Evolutionary conservation across 2,888 invertebrate genomes (phyloP), one percentile per base, ranked within the genome.

Genomic region (Cheilosia variabilis): DNA sequence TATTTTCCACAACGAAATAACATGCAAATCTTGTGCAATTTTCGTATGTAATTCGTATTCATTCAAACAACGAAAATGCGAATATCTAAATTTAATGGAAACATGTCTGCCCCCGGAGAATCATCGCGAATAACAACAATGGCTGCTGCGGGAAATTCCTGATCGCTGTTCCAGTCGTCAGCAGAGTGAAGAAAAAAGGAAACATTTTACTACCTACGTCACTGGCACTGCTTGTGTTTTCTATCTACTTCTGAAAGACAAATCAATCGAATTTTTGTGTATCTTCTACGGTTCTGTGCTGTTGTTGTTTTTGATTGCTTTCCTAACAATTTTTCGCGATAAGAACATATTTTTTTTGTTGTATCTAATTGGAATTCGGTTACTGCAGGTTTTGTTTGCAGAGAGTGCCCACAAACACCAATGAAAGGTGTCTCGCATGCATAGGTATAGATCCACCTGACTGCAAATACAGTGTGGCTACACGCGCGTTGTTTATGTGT

Each of bases 311-410:
- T 53, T 63, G 43, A 45, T 63, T 50, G 65, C 45, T 73, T 68
- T 73, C 60, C 50, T 45, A 63, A 57, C 6, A 65, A 58, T 57
- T 37, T 73, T 68, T 68, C 45, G 63, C 73, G 78, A 83, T 83
- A 78, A 78, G 72, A 77, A 68, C 19, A 52, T 2, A 58, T 37
- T 62, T 78, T 55, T 55, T 55, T 53, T 9, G 50, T 68, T 47
- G 68, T 71, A 65, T 83, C 83, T 83, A 78, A 83, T 83, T 83
- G 83, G 78, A 83, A 83, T 83, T 78, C 55, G 71, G 13, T 52
- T 34, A 10, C 50, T 45, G 27, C 53, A 41, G 41, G 72, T 34
- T 63, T 69, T 27, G 22, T 37, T 68, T 60, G 58, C 27, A 27
- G 34, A 69, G 22, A 45, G 41, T 65, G 53, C 57, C 10, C 47